Conservation (phyloP, 2,113 vertebrate genomes). For the Plestiodon gilberti region DNA sequence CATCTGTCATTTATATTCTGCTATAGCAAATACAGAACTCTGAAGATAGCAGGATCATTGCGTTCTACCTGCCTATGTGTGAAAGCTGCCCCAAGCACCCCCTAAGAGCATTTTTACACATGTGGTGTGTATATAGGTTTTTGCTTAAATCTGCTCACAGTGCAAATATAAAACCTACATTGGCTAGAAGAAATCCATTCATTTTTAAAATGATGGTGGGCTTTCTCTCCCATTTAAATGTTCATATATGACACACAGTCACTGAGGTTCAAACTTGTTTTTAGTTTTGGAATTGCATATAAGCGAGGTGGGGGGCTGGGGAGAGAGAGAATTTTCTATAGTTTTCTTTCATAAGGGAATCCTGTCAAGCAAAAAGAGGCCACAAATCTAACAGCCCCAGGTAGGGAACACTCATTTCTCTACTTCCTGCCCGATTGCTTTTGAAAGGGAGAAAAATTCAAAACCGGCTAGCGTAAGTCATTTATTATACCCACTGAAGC, state of each 20-base stretch:
- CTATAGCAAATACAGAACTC: neutral
- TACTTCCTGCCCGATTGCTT: no score
- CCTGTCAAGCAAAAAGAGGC: neutral
- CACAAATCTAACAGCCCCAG: neutral
- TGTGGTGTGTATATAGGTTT: neutral
- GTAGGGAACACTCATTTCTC: neutral
- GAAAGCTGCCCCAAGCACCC: neutral
- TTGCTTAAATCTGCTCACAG: neutral
- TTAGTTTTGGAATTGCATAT: neutral
- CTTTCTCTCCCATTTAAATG: neutral
- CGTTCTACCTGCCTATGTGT: neutral
- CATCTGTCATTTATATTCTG: neutral
- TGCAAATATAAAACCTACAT: neutral
- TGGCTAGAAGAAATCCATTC: neutral
- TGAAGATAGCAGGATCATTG: neutral
- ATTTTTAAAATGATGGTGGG: neutral
- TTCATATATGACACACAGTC: neutral
- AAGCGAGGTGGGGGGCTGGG: no score
- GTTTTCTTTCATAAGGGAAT: neutral
- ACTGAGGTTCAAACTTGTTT: neutral
- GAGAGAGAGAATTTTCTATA: neutral
- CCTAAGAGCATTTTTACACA: neutral
- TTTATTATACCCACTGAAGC: neutral
- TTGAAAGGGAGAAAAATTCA: neutral
- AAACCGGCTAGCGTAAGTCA: neutral